Conservation (phyloP, 2,888 invertebrate genomes). For the Ormyrus pomaceus region DNA sequence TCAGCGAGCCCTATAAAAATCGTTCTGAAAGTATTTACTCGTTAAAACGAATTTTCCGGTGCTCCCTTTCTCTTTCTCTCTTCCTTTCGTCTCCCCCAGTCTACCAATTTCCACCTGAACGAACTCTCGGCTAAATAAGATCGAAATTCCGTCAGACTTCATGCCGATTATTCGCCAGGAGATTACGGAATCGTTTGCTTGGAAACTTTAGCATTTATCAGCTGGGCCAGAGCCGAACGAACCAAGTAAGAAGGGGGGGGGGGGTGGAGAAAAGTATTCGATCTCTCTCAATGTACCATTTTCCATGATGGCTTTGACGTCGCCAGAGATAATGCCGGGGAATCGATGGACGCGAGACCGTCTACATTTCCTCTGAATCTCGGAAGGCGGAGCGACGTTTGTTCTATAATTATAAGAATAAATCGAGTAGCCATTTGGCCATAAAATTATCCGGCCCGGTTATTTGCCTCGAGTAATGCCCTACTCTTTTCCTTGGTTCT, state of each 20-base stretch:
- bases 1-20: constrained; percentile 6
- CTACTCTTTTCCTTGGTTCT: not conserved
- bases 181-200: constrained; percentile 45
- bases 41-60: constrained; percentile 21
- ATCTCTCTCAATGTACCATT: constrained; percentile 10
- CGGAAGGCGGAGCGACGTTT: not conserved
- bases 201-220: constrained; percentile 40
- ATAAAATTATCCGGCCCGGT: constrained; percentile 43
- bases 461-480: constrained; percentile 23
- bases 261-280: not conserved
- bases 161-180: constrained; percentile 37
- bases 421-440: constrained; percentile 24
- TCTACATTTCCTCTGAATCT: no score
- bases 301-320: not conserved
- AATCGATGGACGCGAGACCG: not conserved
- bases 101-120: constrained; percentile 39
- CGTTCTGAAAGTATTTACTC: constrained; percentile 37
- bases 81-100: not conserved
- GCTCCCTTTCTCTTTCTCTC: no score
- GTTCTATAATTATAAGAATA: constrained; percentile 45
- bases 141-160: constrained; percentile 35
- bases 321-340: not conserved
- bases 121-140: constrained; percentile 41
- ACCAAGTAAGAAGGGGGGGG: not conserved
- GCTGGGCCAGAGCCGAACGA: constrained; percentile 8